A percentile compares a stretch with the other conserved stretches of the same genome.
Conservation (phyloP, 2,113 vertebrate species). For the Myxocyprinus asiaticus region DNA sequence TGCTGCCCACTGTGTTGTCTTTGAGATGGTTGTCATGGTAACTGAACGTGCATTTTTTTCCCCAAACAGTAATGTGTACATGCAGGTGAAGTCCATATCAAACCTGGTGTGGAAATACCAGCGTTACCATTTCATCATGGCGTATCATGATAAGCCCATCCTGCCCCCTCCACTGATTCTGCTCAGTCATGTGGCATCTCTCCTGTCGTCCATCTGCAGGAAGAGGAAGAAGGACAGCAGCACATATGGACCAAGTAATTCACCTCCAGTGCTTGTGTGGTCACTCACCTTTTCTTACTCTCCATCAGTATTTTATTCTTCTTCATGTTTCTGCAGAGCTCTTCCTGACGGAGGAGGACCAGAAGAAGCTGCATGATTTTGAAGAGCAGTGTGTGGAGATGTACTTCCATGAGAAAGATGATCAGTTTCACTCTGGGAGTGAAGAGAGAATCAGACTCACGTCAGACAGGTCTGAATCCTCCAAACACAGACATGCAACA, state of each 20-base stretch:
- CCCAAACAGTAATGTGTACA: constrained; percentile 89
- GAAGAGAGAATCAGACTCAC: constrained; percentile 96
- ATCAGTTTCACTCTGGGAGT: constrained; percentile 94
- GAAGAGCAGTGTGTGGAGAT: constrained; percentile 98
- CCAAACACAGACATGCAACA: not conserved
- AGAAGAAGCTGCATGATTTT: constrained; percentile 99
- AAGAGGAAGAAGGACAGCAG: constrained; percentile 91
- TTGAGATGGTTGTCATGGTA: not conserved
- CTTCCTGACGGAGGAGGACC: constrained; percentile 97
- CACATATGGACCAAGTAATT: constrained; percentile 92
- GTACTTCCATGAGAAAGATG: constrained; percentile 97
- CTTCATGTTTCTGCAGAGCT: constrained; percentile 76
- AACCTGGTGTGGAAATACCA: constrained; percentile 99
- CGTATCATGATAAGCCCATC: constrained; percentile 96
- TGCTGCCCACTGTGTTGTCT: not conserved
- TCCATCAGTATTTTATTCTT: not conserved
- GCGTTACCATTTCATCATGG: constrained; percentile 97
- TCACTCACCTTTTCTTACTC: not conserved
- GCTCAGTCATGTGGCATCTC: constrained; percentile 88
- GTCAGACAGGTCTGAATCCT: constrained; percentile 85
- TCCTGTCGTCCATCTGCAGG: constrained; percentile 88
- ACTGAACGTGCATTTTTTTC: not conserved
- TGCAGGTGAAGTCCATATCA: constrained; percentile 97
- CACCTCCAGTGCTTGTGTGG: too few relatives aligned
- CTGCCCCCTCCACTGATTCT: constrained; percentile 95